phyloP scores from a whole-genome alignment of 2,113 vertebrate species.

The Cisticola juncidis region DNA sequence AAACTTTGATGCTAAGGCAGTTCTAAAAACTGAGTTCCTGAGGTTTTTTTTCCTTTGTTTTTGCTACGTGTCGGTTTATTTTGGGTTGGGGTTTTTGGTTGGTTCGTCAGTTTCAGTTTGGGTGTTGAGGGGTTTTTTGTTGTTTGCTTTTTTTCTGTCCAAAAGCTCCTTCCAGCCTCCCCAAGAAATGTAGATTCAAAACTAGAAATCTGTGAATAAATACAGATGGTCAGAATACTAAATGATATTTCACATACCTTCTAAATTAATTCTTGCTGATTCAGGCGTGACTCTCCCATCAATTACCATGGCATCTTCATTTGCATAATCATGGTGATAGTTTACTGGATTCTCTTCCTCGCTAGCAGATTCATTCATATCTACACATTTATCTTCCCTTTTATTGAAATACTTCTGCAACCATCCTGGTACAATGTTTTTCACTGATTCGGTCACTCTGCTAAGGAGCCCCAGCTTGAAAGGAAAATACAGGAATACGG shows the following conservation, averaged over 20 bases:
- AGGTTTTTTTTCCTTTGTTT: background rate
- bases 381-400: conserved; percentile 77
- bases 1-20: background rate
- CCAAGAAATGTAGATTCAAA: background rate
- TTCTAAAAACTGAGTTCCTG: background rate
- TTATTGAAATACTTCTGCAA: conserved; percentile 93
- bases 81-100: background rate
- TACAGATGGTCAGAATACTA: conserved; percentile 37
- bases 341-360: conserved; percentile 72
- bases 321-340: conserved; percentile 68
- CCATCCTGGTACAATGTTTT: conserved; percentile 95
- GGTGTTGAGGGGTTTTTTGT: background rate
- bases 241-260: conserved; percentile 69
- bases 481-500: background rate
- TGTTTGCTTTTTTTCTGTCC: background rate
- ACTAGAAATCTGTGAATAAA: conserved; percentile 24
- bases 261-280: conserved; percentile 84
- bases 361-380: conserved; percentile 51
- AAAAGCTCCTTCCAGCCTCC: background rate
- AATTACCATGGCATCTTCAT: conserved; percentile 69
- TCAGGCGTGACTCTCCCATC: conserved; percentile 84
- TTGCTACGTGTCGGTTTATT: background rate
- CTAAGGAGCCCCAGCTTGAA: conserved; percentile 87
- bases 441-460: conserved; percentile 93
- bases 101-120: background rate